These are phyloP conservation scores for Potamarius usumacintae DNA, from an alignment of 2,113 vertebrate genomes.

Conservation along the genomic window DNA sequence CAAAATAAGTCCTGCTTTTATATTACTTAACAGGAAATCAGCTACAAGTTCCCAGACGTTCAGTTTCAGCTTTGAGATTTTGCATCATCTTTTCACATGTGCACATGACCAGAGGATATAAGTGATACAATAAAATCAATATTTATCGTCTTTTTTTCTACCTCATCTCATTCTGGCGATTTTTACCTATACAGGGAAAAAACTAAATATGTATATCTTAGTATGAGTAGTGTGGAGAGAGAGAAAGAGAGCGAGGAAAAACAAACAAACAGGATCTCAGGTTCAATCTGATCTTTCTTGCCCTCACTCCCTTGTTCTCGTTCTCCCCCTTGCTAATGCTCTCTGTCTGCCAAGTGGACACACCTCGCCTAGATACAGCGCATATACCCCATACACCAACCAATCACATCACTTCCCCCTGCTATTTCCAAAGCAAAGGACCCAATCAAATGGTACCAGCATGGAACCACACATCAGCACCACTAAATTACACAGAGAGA, in stretches of 20 bases:
- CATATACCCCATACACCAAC: conserved; percentile 68
- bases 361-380: conserved; percentile 73
- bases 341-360: conserved; percentile 55
- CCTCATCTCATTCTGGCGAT: not conserved
- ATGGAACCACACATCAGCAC: conserved; percentile 55
- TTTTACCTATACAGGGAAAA: not conserved
- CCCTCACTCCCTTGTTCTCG: conserved; percentile 42
- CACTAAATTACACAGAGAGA: conserved; percentile 68
- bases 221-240: not conserved
- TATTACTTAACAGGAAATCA: not conserved
- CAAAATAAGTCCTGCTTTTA: not conserved
- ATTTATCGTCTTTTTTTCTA: not conserved
- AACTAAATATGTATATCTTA: not conserved
- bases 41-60: not conserved
- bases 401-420: conserved; percentile 70
- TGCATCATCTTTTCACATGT: not conserved
- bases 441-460: conserved; percentile 61
- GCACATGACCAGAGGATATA: not conserved
- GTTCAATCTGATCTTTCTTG: conserved; percentile 40
- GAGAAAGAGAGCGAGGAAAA: not conserved
- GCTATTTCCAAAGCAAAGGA: conserved; percentile 52
- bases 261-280: conserved; percentile 23
- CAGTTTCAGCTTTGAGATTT: not conserved
- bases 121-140: not conserved
- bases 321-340: conserved; percentile 51